These are phyloP conservation scores for Onthophagus sagittarius DNA, from an alignment of 2,888 invertebrate species.

Conservation along the genomic window DNA sequence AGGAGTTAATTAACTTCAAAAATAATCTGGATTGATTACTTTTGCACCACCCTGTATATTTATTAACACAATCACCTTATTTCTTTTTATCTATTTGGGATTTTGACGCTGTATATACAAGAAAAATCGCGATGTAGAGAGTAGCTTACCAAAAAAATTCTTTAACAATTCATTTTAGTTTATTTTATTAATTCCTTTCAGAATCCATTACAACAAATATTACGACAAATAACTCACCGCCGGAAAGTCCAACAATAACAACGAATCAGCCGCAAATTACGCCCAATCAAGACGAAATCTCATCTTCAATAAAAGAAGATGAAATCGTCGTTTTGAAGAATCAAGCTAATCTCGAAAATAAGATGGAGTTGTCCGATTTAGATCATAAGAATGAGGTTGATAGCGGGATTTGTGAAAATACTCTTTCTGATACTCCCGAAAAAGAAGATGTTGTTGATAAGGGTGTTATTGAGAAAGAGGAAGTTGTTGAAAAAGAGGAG, in stretches of 20 bases:
- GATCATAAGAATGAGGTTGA: conserved; percentile 8
- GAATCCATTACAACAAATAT: conserved; percentile 25
- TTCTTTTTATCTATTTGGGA: not conserved
- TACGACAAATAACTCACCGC: conserved; percentile 25
- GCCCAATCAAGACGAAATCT: not conserved
- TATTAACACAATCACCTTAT: not conserved
- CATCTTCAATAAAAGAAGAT: not conserved
- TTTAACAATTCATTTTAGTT: not conserved
- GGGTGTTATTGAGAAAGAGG: not conserved
- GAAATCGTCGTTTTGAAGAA: not conserved
- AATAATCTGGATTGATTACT: not conserved
- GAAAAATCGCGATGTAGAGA: not conserved
- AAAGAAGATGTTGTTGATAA: not conserved
- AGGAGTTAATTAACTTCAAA: too few relatives aligned
- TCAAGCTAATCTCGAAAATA: conserved; percentile 9
- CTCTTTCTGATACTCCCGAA: conserved; percentile 3
- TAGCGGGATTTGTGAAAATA: conserved; percentile 12
- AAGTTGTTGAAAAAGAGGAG: not conserved
- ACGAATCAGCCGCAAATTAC: conserved; percentile 15
- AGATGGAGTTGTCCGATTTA: conserved; percentile 11
- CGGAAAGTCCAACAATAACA: conserved; percentile 17
- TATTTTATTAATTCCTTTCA: conserved; percentile 20
- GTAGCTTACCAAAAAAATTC: not conserved
- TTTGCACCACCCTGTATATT: not conserved
- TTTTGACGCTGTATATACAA: not conserved